These are phyloP conservation scores for Anguilla megastoma DNA, from an alignment of 2,797 vertebrate species.

Conservation along the genomic window DNA sequence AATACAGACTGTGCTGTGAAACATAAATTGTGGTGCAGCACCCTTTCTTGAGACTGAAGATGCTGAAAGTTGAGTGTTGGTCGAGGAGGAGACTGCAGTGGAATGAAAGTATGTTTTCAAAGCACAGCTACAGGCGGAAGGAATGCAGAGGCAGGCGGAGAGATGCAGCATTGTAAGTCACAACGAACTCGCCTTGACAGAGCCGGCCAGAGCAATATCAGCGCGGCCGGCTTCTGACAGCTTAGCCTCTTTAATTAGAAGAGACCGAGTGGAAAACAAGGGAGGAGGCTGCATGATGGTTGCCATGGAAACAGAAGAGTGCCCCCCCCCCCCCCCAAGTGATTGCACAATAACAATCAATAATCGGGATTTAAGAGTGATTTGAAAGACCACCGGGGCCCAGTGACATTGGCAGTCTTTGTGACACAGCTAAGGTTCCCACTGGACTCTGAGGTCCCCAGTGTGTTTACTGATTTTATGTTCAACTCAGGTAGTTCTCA, in stretches of 20 bases:
- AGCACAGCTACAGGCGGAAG: background rate
- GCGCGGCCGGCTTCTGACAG: background rate
- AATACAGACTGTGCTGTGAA: background rate
- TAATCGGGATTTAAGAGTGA: conserved; percentile 8
- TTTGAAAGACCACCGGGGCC: background rate
- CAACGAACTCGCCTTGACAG: background rate
- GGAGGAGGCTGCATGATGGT: background rate
- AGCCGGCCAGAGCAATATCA: background rate
- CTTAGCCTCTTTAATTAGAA: conserved; percentile 12
- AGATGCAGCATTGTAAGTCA: background rate
- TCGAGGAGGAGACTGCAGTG: background rate
- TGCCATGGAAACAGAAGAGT: conserved; percentile 6
- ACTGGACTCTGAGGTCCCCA: background rate
- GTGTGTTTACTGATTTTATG: background rate
- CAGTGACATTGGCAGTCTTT: background rate
- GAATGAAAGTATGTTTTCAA: background rate
- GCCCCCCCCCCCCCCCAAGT: background rate
- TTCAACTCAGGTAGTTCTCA: background rate
- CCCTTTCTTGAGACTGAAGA: background rate
- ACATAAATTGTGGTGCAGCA: background rate
- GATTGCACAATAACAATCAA: background rate
- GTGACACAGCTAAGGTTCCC: background rate
- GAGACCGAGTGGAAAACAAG: background rate
- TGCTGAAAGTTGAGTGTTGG: background rate
- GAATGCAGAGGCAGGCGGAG: background rate